Percentiles rank a stretch among this genome's conserved stretches.
phyloP scores from a whole-genome alignment of 1,140 invertebrate genomes.

The Doryteuthis pealeii region DNA sequence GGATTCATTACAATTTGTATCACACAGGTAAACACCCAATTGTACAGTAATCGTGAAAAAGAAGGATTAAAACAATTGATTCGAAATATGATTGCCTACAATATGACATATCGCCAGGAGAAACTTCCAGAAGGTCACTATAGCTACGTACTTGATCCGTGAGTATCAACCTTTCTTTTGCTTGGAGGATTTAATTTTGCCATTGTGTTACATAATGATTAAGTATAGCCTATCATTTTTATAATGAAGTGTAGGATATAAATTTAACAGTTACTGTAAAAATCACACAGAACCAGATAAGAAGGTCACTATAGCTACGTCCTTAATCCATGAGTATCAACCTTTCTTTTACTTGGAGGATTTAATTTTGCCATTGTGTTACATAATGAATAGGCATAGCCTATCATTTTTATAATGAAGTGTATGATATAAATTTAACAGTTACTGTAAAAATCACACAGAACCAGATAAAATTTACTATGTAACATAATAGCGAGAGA shows the following conservation, averaged over 20 bases:
- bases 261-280: background rate
- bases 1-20: too few relatives aligned
- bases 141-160: constrained; percentile 80
- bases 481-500: background rate
- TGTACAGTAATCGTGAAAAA: constrained; percentile 78
- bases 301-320: constrained; percentile 81
- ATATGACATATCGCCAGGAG: constrained; percentile 82
- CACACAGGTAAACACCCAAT: constrained; percentile 69
- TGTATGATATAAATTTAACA: background rate
- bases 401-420: too few relatives aligned
- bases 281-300: background rate
- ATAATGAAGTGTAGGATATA: too few relatives aligned
- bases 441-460: background rate
- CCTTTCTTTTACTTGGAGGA: too few relatives aligned
- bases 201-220: too few relatives aligned
- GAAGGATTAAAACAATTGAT: constrained; percentile 73
- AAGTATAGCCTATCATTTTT: too few relatives aligned
- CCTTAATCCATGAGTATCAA: constrained; percentile 79
- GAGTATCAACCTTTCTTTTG: constrained; percentile 63
- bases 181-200: too few relatives aligned
- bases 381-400: too few relatives aligned
- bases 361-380: too few relatives aligned
- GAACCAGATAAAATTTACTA: constrained; percentile 60
- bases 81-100: constrained; percentile 84
- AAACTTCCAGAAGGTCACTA: constrained; percentile 76